These are phyloP conservation scores for Cephus pulcher DNA, from an alignment of 2,888 invertebrate genomes.

Conservation along the genomic window DNA sequence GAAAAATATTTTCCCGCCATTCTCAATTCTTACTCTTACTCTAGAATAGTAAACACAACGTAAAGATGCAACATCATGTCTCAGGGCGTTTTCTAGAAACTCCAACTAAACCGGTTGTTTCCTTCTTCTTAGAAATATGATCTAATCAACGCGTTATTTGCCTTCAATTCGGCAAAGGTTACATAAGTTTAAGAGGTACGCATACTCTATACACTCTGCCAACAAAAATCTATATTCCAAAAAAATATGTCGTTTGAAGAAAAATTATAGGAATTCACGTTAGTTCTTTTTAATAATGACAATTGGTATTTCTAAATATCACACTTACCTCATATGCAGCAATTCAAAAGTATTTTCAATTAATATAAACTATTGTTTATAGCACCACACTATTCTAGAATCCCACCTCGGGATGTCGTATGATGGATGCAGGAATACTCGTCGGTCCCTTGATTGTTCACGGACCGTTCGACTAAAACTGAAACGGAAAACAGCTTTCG, in stretches of 20 bases:
- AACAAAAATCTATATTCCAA: background rate
- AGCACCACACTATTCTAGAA: background rate
- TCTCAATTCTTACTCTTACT: background rate
- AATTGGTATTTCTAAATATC: background rate
- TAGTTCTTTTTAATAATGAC: background rate
- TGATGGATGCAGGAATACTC: background rate
- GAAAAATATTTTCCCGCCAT: background rate
- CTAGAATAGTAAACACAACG: background rate
- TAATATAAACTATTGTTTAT: background rate
- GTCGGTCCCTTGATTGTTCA: background rate
- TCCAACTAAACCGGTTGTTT: background rate
- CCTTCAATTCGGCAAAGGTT: background rate
- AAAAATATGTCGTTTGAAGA: background rate
- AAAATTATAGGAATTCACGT: background rate
- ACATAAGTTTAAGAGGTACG: background rate
- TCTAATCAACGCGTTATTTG: background rate
- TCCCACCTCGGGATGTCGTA: background rate
- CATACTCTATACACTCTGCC: background rate
- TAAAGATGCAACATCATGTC: background rate
- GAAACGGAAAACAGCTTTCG: constrained; percentile 12
- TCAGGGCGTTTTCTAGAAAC: background rate
- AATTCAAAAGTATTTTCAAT: background rate
- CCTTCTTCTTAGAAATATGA: background rate
- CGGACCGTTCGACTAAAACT: constrained; percentile 8
- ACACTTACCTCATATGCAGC: background rate